These are phyloP conservation scores for Lasioglossum zephyrum DNA, from an alignment of 2,888 invertebrate genomes.

Conservation along the genomic window DNA sequence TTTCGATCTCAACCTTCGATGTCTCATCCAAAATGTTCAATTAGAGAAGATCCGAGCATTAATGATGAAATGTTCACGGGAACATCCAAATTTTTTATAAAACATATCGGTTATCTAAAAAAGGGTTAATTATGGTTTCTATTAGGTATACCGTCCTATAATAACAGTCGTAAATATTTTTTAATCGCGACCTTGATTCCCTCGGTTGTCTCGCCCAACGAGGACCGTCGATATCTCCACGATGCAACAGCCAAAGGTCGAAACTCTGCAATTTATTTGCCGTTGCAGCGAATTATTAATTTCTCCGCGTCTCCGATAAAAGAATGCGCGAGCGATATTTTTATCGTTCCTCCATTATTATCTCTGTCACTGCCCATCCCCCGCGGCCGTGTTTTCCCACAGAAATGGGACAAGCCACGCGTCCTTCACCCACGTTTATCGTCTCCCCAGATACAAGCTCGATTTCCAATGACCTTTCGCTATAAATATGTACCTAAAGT, in stretches of 20 bases:
- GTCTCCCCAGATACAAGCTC: neutral
- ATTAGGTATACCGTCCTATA: no score
- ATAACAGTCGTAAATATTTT: no score
- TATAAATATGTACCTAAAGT: conserved; percentile 31
- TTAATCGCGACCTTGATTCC: no score
- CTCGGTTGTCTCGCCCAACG: neutral
- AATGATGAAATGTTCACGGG: no score
- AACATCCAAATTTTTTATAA: no score
- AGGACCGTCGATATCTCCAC: neutral
- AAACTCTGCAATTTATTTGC: neutral
- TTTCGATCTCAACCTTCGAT: no score
- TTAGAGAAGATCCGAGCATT: no score
- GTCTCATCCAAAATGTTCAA: no score
- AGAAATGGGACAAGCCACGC: conserved; percentile 13
- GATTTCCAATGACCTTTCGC: conserved; percentile 31
- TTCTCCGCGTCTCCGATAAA: neutral
- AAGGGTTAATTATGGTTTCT: no score
- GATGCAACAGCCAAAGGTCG: neutral
- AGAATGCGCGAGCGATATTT: neutral
- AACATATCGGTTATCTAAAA: no score
- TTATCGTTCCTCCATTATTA: neutral
- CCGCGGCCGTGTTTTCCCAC: neutral
- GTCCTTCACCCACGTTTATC: conserved; percentile 31
- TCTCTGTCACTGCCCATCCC: neutral
- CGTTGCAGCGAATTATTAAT: neutral